These are phyloP conservation scores for Pseudopodoces humilis DNA, from an alignment of 2,113 vertebrate genomes.

Conservation along the genomic window DNA sequence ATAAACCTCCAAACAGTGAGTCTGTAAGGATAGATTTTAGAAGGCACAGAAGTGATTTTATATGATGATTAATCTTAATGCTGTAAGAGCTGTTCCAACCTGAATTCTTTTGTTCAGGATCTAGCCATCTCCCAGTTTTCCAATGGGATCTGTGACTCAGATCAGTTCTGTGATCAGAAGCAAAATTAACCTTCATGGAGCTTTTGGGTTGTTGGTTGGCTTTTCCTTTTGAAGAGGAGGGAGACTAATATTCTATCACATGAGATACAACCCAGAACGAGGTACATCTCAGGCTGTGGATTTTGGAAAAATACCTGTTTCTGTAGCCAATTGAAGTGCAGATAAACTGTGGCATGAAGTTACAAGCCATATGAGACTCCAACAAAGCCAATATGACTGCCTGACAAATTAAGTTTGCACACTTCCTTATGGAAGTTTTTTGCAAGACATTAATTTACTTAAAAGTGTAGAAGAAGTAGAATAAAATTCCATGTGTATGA, in stretches of 20 bases:
- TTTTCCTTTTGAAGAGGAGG: not conserved
- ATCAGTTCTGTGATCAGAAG: not conserved
- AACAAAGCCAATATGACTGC: not conserved
- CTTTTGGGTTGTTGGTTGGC: not conserved
- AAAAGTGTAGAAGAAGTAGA: not conserved
- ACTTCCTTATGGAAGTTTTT: not conserved
- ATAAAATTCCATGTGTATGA: not conserved
- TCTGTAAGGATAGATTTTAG: not conserved
- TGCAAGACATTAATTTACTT: not conserved
- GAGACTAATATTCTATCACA: not conserved
- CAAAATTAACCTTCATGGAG: not conserved
- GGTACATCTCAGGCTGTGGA: not conserved
- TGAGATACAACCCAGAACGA: not conserved
- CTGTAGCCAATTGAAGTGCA: not conserved
- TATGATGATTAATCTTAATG: not conserved
- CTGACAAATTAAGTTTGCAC: not conserved
- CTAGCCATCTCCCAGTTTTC: not conserved
- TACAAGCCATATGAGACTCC: not conserved
- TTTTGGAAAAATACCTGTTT: not conserved
- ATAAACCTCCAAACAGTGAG: not conserved
- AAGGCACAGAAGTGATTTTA: not conserved
- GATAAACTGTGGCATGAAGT: not conserved
- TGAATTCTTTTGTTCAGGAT: not conserved
- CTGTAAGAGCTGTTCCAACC: not conserved
- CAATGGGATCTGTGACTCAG: not conserved